Conservation (phyloP, 2,888 invertebrate species). For the Copidosoma aretas region DNA sequence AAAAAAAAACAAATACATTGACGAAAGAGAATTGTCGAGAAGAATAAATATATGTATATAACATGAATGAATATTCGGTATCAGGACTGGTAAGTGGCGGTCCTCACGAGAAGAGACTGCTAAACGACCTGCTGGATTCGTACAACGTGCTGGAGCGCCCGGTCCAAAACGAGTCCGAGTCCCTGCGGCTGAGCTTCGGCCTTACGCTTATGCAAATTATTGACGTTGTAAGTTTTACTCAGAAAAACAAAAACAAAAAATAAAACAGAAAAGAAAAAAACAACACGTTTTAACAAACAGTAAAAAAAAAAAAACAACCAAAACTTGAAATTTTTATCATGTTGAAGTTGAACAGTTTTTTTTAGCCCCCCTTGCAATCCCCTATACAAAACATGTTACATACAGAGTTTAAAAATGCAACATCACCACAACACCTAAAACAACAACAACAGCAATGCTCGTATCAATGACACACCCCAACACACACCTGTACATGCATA, state of each 20-base stretch:
- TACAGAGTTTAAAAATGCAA: neutral
- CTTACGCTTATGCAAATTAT: slow-evolving; percentile 97
- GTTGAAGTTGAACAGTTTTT: slow-evolving; percentile 10
- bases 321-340: neutral
- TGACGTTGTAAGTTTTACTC: slow-evolving; percentile 82
- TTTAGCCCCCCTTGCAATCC: neutral
- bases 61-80: slow-evolving; percentile 55
- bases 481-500: neutral
- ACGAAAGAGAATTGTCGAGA: slow-evolving; percentile 20
- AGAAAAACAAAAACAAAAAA: slow-evolving; percentile 24
- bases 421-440: neutral
- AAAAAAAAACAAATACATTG: slow-evolving; percentile 11
- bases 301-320: neutral
- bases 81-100: slow-evolving; percentile 76
- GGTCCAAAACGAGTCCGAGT: slow-evolving; percentile 95
- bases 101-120: slow-evolving; percentile 89
- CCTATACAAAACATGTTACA: neutral
- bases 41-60: slow-evolving; percentile 51
- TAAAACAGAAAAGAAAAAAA: slow-evolving; percentile 17
- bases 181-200: slow-evolving; percentile 93
- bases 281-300: neutral
- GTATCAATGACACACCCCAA: too few relatives aligned
- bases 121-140: slow-evolving; percentile 88
- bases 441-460: neutral
- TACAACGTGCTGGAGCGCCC: slow-evolving; percentile 95